These are phyloP conservation scores for Setophaga petechia DNA, from an alignment of 2,113 vertebrate species.

Conservation along the genomic window DNA sequence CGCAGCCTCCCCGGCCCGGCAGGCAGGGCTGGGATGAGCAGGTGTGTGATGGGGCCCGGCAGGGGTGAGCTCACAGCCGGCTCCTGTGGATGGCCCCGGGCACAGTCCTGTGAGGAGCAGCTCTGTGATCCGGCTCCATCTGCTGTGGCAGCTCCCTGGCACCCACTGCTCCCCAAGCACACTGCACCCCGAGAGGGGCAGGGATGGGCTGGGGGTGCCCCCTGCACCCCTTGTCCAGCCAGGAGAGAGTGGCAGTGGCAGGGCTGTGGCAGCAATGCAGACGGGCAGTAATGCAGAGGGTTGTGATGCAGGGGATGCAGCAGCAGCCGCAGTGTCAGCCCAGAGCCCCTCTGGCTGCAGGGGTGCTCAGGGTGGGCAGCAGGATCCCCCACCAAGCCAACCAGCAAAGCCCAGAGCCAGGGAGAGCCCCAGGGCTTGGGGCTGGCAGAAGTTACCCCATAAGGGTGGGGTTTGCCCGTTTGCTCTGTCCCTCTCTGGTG, in stretches of 20 bases:
- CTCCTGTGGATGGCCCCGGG: background rate
- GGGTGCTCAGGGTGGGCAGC: background rate
- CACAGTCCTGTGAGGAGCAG: background rate
- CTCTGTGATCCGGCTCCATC: background rate
- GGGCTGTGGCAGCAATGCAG: background rate
- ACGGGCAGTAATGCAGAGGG: background rate
- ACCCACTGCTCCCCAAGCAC: background rate
- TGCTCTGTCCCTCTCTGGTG: background rate
- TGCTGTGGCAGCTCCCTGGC: background rate
- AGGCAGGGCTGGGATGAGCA: accelerated
- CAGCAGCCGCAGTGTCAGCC: accelerated
- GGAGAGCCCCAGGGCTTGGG: background rate
- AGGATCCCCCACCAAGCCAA: background rate
- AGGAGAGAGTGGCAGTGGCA: background rate
- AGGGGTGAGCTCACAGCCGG: background rate
- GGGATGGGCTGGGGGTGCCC: background rate
- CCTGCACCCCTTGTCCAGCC: accelerated
- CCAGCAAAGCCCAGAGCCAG: background rate
- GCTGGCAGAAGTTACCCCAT: background rate
- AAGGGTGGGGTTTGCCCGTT: background rate
- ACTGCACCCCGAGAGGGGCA: accelerated
- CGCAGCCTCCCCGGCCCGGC: accelerated
- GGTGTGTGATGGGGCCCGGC: background rate
- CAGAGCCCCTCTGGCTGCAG: background rate
- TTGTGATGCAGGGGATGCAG: background rate